phyloP scores from a whole-genome alignment of 1,140 invertebrate genomes.

The Orius insidiosus region DNA sequence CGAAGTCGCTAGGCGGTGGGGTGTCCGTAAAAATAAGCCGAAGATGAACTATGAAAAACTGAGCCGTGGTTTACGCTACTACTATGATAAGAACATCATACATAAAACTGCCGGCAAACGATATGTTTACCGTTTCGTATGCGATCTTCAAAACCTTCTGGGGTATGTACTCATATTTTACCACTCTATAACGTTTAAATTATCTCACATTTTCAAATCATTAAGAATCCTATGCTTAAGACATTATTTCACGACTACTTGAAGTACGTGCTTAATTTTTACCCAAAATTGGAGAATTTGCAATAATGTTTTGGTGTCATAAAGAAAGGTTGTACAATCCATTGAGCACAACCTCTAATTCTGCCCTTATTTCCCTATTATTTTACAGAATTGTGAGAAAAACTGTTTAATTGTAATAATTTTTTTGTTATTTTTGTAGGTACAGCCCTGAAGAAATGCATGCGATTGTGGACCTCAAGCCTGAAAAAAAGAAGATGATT shows the following conservation, averaged over 20 bases:
- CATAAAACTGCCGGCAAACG: slow-evolving; percentile 96
- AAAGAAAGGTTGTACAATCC: too few species aligned
- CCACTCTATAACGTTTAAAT: too few species aligned
- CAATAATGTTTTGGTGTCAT: too few species aligned
- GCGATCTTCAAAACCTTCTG: slow-evolving; percentile 82
- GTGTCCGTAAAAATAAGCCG: slow-evolving; percentile 93
- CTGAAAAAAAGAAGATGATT: slow-evolving; percentile 89
- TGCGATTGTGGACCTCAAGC: slow-evolving; percentile 85
- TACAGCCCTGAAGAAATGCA: slow-evolving; percentile 81
- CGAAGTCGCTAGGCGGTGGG: slow-evolving; percentile 92
- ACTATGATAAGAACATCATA: slow-evolving; percentile 98
- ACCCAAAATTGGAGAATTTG: too few species aligned
- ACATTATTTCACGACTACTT: too few species aligned
- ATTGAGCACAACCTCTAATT: too few species aligned
- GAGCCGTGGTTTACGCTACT: slow-evolving; percentile 87
- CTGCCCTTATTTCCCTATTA: too few species aligned
- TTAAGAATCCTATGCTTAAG: too few species aligned
- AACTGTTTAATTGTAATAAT: background rate
- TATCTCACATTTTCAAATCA: too few species aligned
- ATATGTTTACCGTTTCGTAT: slow-evolving; percentile 95
- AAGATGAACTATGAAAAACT: slow-evolving; percentile 99
- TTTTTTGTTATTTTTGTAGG: slow-evolving; percentile 37
- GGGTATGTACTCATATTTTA: slow-evolving; percentile 42
- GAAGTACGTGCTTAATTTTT: too few species aligned
- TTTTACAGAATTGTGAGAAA: too few species aligned